These are phyloP conservation scores for Trissonchulus latispiculum DNA, from an alignment of 2,888 invertebrate species.

Conservation along the genomic window DNA sequence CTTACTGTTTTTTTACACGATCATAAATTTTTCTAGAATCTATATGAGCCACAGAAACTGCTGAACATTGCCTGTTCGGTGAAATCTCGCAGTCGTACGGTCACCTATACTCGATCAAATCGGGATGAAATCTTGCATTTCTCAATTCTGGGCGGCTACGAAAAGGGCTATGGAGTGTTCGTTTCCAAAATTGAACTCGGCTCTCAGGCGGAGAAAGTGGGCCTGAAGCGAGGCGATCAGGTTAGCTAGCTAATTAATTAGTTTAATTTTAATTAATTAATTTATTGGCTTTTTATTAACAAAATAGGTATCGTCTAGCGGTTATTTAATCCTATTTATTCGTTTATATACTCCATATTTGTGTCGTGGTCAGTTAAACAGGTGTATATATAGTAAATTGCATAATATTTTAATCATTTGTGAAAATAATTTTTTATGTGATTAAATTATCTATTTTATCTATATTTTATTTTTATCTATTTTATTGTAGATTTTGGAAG, in stretches of 20 bases:
- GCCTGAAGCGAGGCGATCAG: slow-evolving; percentile 90
- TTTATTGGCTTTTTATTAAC: no score
- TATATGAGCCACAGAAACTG: slow-evolving; percentile 63
- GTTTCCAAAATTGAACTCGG: slow-evolving; percentile 84
- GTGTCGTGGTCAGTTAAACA: no score
- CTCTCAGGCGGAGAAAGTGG: slow-evolving; percentile 88
- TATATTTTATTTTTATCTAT: not conserved
- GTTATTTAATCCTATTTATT: no score
- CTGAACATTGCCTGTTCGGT: slow-evolving; percentile 94
- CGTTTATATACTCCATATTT: no score
- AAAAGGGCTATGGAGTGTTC: slow-evolving; percentile 75
- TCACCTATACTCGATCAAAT: slow-evolving; percentile 79
- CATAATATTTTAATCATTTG: no score
- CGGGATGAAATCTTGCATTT: slow-evolving; percentile 85
- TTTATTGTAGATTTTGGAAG: slow-evolving; percentile 64
- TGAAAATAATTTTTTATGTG: not conserved
- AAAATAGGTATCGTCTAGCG: no score
- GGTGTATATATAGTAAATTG: no score
- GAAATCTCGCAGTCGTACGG: slow-evolving; percentile 80
- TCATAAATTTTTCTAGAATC: slow-evolving; percentile 50
- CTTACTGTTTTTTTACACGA: not conserved
- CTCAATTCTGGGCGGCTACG: slow-evolving; percentile 82
- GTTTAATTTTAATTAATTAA: no score
- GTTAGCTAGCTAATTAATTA: no score
- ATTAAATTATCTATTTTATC: slow-evolving; percentile 10